Percentiles rank a stretch among this genome's conserved stretches.
These are phyloP conservation scores for Nomia melanderi DNA, from an alignment of 1,140 invertebrate species.

Conservation along the genomic window DNA sequence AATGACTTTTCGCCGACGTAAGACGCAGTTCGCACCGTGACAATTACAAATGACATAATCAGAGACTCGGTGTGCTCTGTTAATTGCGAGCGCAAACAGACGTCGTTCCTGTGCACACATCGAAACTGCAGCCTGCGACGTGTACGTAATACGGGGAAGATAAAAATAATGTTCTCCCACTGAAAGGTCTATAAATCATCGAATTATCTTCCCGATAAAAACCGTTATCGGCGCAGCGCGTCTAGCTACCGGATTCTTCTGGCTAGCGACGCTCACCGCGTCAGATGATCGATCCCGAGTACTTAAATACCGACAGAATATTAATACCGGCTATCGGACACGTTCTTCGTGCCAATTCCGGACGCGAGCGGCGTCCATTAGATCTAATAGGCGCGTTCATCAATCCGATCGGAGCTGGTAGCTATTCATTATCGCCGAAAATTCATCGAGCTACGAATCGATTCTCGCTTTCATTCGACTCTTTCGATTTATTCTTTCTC, in stretches of 20 bases:
- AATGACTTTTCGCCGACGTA: no score
- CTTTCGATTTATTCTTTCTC: no score
- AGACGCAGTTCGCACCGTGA: no score
- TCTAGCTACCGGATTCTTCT: background rate
- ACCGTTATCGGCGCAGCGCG: background rate
- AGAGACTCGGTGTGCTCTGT: no score
- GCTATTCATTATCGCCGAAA: background rate
- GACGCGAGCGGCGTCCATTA: background rate
- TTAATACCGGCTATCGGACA: background rate
- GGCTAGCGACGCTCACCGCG: background rate
- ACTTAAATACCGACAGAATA: background rate
- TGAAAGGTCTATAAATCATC: background rate
- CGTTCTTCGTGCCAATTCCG: background rate
- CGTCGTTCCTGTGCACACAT: background rate
- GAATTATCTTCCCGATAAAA: constrained; percentile 3
- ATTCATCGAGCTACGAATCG: background rate
- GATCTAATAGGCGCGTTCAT: background rate
- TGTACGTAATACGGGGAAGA: background rate
- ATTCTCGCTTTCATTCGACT: no score
- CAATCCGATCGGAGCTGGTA: background rate
- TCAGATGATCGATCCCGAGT: background rate
- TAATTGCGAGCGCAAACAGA: background rate
- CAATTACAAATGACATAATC: no score
- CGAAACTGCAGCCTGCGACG: no score
- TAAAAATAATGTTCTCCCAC: background rate